Conservation (phyloP, 2,888 invertebrate species). For the Elegia similella region DNA sequence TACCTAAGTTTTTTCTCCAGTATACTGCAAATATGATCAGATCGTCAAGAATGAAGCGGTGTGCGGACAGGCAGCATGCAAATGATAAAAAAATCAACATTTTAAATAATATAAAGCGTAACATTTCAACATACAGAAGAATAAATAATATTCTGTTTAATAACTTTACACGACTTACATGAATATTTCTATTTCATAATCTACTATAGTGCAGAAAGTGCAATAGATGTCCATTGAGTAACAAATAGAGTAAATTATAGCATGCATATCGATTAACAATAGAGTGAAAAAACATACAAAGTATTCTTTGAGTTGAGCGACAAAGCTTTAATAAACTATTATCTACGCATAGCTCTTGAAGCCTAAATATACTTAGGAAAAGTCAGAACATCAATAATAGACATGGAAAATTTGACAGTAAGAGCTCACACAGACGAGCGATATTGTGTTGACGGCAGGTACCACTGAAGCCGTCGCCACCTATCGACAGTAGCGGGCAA, state of each 20-base stretch:
- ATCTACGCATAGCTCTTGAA: neutral
- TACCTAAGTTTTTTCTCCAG: slow-evolving; percentile 93
- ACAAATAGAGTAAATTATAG: slow-evolving; percentile 3
- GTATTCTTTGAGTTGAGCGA: neutral
- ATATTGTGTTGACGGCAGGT: too few relatives aligned
- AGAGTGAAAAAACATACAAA: neutral
- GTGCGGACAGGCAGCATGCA: slow-evolving; percentile 83
- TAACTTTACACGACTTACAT: neutral
- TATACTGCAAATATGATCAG: slow-evolving; percentile 85
- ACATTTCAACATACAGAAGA: slow-evolving; percentile 26
- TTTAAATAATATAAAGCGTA: slow-evolving; percentile 60
- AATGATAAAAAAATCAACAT: slow-evolving; percentile 76
- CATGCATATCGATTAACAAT: neutral
- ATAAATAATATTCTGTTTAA: slow-evolving; percentile 8
- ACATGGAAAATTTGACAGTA: neutral
- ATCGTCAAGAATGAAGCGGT: slow-evolving; percentile 80
- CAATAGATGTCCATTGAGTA: neutral
- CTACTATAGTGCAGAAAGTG: slow-evolving; percentile 12
- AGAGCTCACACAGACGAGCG: too few relatives aligned
- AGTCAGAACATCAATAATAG: neutral
- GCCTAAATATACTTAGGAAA: neutral
- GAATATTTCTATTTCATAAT: slow-evolving; percentile 1
- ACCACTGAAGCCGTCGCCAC: too few relatives aligned
- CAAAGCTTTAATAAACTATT: too few relatives aligned
- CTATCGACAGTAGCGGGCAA: too few relatives aligned